Base-by-base conservation (phyloP, 2,888 invertebrate genomes). In the Drosophila maculinotata region DNA sequence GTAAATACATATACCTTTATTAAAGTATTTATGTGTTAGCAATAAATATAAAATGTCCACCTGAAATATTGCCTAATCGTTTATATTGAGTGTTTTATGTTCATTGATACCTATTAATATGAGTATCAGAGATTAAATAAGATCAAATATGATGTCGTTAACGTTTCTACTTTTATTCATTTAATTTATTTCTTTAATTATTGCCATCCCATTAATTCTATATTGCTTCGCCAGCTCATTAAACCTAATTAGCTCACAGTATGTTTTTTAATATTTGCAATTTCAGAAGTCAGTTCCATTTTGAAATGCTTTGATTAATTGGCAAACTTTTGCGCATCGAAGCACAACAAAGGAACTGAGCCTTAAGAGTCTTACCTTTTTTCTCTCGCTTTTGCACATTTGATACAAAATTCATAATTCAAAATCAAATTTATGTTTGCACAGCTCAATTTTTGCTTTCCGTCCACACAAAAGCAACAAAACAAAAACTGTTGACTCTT, bases 271-370 rank as follows among this genome's bases (percentile, higher is more conserved):
- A n/a, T 2, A 20, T 20, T 20, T 44, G 54, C 52, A 44, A 36
- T 67, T 73, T 49, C 69, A 48, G 69, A 66, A 76, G 66, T 47
- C 31, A 12, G 35, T 38, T 47, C 28, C 42, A 36, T 44, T 53
- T 38, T 20, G n/a, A 57, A 73, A 68, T 77, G 70, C 68, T 69
- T 69, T 49, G 38, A 60, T 71, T 78, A 68, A 78, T 70, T 82
- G 67, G 33, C 42, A 28, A 41, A 45, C 12, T 49, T 59, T 69
- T 58, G 51, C 65, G 41, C 70, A 70, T 44, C 60, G 60, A 9
- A 45, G 33, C 36, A 44, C 60, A 63, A 31, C 14, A 60, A 60
- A 42, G 23, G 17, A 47, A 10, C n/a, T n/a, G n/a, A n/a, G n/a
- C n/a, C n/a, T n/a, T n/a, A n/a, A n/a, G n/a, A n/a, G n/a, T n/a